A percentile compares a stretch with the other conserved stretches of the same genome.
Conservation (phyloP, 2,797 vertebrate species). For the Paguma larvata region DNA sequence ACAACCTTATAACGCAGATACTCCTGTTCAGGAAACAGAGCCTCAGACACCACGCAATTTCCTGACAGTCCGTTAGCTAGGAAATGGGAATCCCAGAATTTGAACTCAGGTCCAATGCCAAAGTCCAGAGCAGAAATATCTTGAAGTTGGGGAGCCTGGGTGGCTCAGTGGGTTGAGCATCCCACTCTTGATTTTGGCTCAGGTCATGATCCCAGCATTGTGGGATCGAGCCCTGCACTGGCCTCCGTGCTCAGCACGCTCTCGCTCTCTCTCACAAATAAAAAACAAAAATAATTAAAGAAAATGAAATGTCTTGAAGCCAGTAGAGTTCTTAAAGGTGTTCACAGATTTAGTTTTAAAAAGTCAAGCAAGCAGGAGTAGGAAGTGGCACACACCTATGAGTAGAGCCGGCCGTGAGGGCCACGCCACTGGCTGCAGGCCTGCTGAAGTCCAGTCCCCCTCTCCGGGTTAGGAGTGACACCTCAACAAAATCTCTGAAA, state of each 20-base stretch:
- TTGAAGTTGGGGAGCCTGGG: too few relatives aligned
- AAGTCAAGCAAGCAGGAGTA: not conserved
- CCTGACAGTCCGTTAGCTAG: not conserved
- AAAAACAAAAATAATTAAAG: too few relatives aligned
- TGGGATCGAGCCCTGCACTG: too few relatives aligned
- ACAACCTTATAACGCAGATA: fast-evolving
- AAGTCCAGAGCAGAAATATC: not conserved
- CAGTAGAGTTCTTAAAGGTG: not conserved
- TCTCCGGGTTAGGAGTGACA: constrained; percentile 75
- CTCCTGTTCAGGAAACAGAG: not conserved
- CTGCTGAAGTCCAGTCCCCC: constrained; percentile 69
- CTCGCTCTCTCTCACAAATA: too few relatives aligned
- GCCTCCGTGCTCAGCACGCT: too few relatives aligned
- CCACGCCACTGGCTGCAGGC: not conserved
- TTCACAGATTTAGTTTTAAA: not conserved
- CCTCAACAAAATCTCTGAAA: constrained; percentile 80
- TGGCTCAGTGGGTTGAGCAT: too few relatives aligned
- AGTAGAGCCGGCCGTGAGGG: constrained; percentile 37
- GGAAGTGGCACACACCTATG: not conserved
- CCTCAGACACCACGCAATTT: not conserved
- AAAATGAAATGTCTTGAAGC: not conserved
- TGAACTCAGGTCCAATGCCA: not conserved
- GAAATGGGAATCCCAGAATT: not conserved
- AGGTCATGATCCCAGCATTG: too few relatives aligned
- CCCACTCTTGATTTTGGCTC: too few relatives aligned